A percentile compares a stretch with the other conserved stretches of the same genome.
phyloP scores from a whole-genome alignment of 2,888 invertebrate species.

The Aleiodes testaceus region DNA sequence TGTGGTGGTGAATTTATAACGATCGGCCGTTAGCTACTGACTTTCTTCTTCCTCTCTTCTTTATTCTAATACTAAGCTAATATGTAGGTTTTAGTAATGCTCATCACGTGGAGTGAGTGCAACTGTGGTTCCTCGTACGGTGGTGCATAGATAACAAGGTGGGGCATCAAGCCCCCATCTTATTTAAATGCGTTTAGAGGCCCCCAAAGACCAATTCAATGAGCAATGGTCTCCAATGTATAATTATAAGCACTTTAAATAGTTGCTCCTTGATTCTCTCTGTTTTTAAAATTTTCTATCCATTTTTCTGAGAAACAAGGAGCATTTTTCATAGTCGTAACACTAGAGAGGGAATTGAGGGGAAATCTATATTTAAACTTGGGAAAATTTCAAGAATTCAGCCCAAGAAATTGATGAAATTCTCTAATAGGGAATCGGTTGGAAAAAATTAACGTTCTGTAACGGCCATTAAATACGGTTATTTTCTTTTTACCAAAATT shows the following conservation, averaged over 20 bases:
- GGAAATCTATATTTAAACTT: background rate
- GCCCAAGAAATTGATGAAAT: constrained; percentile 4
- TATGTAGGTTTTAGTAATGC: constrained; percentile 2
- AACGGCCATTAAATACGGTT: constrained; percentile 9
- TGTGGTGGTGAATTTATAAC: constrained; percentile 32
- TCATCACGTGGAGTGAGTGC: constrained; percentile 24
- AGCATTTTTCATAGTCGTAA: no score
- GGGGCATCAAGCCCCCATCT: constrained; percentile 7
- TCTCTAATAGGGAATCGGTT: background rate
- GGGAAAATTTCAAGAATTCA: background rate
- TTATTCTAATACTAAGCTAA: constrained; percentile 1
- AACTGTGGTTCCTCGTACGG: constrained; percentile 18
- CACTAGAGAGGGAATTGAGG: background rate
- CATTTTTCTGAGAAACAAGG: background rate
- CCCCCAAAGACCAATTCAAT: constrained; percentile 12
- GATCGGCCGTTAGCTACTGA: constrained; percentile 29
- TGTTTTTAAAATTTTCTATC: background rate
- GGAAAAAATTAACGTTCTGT: constrained; percentile 4
- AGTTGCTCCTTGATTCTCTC: background rate
- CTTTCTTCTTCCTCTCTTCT: background rate
- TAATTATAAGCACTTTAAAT: constrained; percentile 17
- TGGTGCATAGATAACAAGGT: constrained; percentile 24
- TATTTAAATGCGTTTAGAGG: constrained; percentile 22
- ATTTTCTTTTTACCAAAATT: background rate
- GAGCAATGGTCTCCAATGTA: constrained; percentile 8